A percentile compares a stretch with the other conserved stretches of the same genome.
Evolutionary conservation across 2,888 invertebrate species (phyloP).

Genomic region (Drosophila percnosoma): DNA sequence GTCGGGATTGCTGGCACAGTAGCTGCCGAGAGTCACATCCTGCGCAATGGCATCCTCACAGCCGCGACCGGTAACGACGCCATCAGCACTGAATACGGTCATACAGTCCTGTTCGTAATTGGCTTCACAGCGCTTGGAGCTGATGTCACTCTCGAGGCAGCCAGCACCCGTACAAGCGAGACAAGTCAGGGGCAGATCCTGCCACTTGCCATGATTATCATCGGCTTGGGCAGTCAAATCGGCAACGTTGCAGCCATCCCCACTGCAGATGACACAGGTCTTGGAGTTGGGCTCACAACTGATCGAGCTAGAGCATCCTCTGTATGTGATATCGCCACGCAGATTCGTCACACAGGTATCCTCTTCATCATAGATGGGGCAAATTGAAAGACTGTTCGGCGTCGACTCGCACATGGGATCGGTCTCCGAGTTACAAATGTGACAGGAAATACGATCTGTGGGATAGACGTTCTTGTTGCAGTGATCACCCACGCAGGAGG

Average conservation of each 20-base stretch:
- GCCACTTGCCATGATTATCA: conserved; percentile 83
- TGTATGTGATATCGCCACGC: conserved; percentile 66
- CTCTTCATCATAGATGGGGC: conserved; percentile 58
- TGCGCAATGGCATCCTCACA: conserved; percentile 72
- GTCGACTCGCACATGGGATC: conserved; percentile 61
- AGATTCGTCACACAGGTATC: conserved; percentile 80
- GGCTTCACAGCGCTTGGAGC: conserved; percentile 54
- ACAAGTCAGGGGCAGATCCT: conserved; percentile 82
- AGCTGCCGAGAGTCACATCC: conserved; percentile 30
- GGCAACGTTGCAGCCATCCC: conserved; percentile 74
- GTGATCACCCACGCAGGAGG: conserved; percentile 61
- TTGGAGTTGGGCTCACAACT: conserved; percentile 68
- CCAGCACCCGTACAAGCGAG: conserved; percentile 62
- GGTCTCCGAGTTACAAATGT: conserved; percentile 74
- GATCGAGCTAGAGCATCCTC: conserved; percentile 74
- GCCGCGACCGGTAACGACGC: conserved; percentile 72
- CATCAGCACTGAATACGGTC: conserved; percentile 71
- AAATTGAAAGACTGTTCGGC: conserved; percentile 69
- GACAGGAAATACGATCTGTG: conserved; percentile 68
- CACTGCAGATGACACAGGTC: conserved; percentile 68
- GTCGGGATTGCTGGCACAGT: conserved; percentile 61
- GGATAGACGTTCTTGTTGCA: conserved; percentile 79
- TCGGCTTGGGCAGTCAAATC: conserved; percentile 68
- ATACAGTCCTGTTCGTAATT: conserved; percentile 83
- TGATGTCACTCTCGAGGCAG: conserved; percentile 47